A percentile compares a stretch with the other conserved stretches of the same genome.
Conservation (phyloP, 2,113 vertebrate species). For the Anas platyrhynchos region DNA sequence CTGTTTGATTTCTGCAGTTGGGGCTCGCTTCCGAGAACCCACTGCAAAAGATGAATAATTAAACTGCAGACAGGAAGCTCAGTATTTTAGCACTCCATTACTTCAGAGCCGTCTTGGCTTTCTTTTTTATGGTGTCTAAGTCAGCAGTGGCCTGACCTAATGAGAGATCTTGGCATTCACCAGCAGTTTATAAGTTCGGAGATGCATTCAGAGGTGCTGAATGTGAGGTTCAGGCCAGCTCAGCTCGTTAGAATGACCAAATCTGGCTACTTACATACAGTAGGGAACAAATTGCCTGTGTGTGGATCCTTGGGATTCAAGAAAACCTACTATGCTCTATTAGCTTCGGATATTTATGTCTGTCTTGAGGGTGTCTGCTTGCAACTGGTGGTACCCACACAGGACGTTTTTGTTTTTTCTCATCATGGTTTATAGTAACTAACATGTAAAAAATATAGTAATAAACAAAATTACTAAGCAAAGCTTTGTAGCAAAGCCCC, state of each 20-base stretch:
- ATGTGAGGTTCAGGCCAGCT: conserved; percentile 13
- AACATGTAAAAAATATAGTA: not conserved
- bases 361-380: not conserved
- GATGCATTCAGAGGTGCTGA: not conserved
- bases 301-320: not conserved
- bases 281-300: not conserved
- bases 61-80: not conserved
- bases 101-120: not conserved
- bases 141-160: not conserved
- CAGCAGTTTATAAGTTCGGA: not conserved
- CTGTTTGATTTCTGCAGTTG: not conserved
- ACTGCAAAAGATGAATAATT: not conserved
- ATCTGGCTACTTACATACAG: not conserved
- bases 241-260: not conserved
- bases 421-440: not conserved
- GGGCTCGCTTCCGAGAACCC: not conserved
- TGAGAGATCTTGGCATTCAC: not conserved
- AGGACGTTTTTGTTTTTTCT: not conserved
- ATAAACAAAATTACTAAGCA: not conserved
- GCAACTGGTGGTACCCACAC: not conserved
- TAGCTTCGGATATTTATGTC: not conserved
- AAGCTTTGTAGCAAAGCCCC: not conserved
- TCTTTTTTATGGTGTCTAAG: not conserved
- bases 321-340: not conserved
- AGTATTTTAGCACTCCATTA: not conserved